These are phyloP conservation scores for Tetanocera ferruginea DNA, from an alignment of 2,888 invertebrate genomes.

Conservation along the genomic window DNA sequence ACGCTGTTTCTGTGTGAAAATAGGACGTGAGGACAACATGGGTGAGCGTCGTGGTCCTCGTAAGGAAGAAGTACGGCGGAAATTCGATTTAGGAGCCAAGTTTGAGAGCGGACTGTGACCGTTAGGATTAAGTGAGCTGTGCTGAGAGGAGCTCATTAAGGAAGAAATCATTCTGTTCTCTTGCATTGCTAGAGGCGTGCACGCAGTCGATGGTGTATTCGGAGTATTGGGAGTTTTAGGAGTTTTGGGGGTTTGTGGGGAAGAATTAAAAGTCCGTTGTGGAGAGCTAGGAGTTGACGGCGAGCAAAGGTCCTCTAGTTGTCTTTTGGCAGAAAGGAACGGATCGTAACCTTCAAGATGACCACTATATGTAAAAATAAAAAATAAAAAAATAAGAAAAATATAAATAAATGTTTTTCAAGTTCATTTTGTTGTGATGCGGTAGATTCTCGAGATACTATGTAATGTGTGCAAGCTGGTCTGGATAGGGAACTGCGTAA, in stretches of 20 bases:
- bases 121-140: constrained; percentile 46
- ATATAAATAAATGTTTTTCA: constrained; percentile 11
- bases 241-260: constrained; percentile 56
- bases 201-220: constrained; percentile 35
- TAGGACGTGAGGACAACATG: constrained; percentile 57
- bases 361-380: constrained; percentile 59
- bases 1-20: constrained; percentile 64
- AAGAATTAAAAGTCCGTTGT: constrained; percentile 51
- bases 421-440: constrained; percentile 9
- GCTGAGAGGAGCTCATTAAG: constrained; percentile 51
- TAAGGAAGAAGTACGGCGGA: constrained; percentile 67
- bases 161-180: constrained; percentile 57
- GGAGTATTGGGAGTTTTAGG: constrained; percentile 46
- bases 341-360: constrained; percentile 76
- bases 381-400: constrained; percentile 21
- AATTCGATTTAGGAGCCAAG: constrained; percentile 55
- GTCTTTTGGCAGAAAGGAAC: constrained; percentile 83
- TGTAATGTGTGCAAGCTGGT: background rate
- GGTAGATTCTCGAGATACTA: too few species aligned
- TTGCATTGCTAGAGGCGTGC: constrained; percentile 28
- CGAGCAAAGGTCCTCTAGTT: constrained; percentile 84
- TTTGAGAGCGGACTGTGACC: constrained; percentile 58
- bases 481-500: background rate
- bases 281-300: constrained; percentile 72
- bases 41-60: constrained; percentile 66